Conservation (phyloP, 2,113 vertebrate genomes). For the Dunckerocampus dactyliophorus region DNA sequence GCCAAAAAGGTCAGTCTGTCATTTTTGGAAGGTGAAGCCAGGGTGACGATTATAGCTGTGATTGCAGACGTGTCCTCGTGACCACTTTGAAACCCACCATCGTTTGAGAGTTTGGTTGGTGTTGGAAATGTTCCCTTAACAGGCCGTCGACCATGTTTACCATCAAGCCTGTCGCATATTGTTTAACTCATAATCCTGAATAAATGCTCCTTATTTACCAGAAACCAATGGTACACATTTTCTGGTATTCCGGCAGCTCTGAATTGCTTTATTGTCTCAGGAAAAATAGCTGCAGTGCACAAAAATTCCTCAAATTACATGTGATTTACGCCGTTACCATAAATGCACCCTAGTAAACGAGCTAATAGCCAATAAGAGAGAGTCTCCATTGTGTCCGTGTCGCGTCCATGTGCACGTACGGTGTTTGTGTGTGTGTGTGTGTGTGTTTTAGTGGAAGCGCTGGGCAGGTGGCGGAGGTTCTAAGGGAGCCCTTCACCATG, state of each 20-base stretch:
- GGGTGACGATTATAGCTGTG: slow-evolving; percentile 3
- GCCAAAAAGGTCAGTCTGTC: slow-evolving; percentile 31
- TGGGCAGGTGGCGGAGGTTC: slow-evolving; percentile 44
- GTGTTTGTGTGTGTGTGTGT: neutral
- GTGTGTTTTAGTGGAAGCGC: slow-evolving; percentile 18
- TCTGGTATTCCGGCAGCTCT: too few relatives aligned
- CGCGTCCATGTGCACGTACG: neutral
- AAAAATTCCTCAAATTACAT: neutral
- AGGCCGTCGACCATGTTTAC: too few relatives aligned
- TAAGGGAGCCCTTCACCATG: slow-evolving; percentile 42
- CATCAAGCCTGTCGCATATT: too few relatives aligned
- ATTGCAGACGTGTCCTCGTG: neutral
- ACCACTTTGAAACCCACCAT: too few relatives aligned
- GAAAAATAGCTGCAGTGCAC: too few relatives aligned
- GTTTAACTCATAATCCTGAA: too few relatives aligned
- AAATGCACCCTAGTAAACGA: neutral
- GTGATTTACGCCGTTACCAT: neutral
- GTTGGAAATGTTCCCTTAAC: too few relatives aligned
- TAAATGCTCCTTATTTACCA: too few relatives aligned
- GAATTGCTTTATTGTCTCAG: neutral
- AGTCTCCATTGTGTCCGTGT: neutral
- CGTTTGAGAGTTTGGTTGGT: too few relatives aligned
- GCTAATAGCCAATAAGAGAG: slow-evolving; percentile 8
- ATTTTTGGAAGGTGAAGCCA: slow-evolving; percentile 25
- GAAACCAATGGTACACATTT: too few relatives aligned